Evolutionary conservation across 1,140 invertebrate species (phyloP), one percentile per base, ranked within the genome.

Genomic region (Diorhabda elongata): DNA sequence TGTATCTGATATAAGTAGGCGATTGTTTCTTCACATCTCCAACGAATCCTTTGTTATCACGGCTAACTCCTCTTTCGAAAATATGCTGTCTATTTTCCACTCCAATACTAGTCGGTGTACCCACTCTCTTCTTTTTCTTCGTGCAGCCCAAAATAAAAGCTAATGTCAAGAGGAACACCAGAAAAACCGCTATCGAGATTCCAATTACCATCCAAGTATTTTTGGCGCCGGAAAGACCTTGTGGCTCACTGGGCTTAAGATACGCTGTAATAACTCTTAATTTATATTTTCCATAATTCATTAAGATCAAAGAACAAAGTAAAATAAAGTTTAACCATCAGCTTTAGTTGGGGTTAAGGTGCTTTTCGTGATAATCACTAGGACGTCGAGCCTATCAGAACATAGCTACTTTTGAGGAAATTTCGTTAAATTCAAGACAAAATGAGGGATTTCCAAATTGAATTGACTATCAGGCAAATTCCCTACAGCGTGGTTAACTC

Each of bases 121-220:
- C 47, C 11, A 47, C 58, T 70, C 81, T 78, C 77, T 87, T 89
- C 57, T 85, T 81, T 73, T 88, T 89, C 2, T 86, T 85, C 6
- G 88, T 73, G 11, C 86, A 77, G 59, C 90, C 84, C 0, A 85
- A 80, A n/a, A 92, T 74, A 11, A 90, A 82, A 0, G 83, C 81
- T 2, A 91, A 71, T 3, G 92, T 74, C 2, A 91, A 76, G 2
- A 89, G 76, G 60, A 93, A 72, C 0, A 92, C 74, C 7, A 91
- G 75, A 0, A 91, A 71, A 0, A 87, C 87, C 4, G 87, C 82
- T 26, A 87, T 81, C 2, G 85, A 86, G 4, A 85, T 85, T 4
- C 87, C 86, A 44, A 89, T 83, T 3, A 89, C 82, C n/a, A 89
- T 75, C 82, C 87, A 88, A 0, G 87, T 87, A 47, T 89, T 88